These are phyloP conservation scores for Amphipoea lucens DNA, from an alignment of 2,888 invertebrate genomes.

Conservation along the genomic window DNA sequence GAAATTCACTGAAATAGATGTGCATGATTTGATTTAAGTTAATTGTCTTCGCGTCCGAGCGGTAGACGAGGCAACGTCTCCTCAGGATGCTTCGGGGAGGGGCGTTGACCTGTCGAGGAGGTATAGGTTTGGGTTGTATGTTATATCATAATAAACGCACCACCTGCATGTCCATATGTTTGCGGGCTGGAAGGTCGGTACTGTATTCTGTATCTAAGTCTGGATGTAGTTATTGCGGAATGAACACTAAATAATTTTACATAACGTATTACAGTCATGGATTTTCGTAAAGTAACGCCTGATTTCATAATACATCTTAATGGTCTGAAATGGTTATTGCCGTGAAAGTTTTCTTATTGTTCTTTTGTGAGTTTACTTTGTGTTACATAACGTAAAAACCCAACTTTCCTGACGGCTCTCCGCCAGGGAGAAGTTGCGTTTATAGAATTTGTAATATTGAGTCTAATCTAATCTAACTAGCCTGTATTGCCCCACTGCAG, in stretches of 20 bases:
- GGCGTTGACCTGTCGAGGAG: not conserved
- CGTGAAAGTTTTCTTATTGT: not conserved
- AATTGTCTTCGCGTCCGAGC: not conserved
- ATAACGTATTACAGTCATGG: not conserved
- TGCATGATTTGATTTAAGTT: not conserved
- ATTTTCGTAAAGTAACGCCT: not conserved
- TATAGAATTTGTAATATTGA: not conserved
- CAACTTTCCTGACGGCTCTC: not conserved
- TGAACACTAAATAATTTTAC: not conserved
- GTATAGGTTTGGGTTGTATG: not conserved
- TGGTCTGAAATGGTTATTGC: not conserved
- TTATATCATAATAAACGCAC: not conserved
- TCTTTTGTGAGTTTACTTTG: not conserved
- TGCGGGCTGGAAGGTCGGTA: too few relatives aligned
- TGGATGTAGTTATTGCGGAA: not conserved
- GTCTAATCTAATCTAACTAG: not conserved
- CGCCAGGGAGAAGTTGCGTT: not conserved
- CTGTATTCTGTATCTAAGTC: not conserved
- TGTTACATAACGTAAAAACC: not conserved
- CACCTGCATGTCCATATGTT: not conserved
- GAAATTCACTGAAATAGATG: not conserved
- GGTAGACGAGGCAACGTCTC: not conserved
- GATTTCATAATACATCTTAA: not conserved
- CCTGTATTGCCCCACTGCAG: not conserved
- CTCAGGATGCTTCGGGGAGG: not conserved